A percentile compares a stretch with the other conserved stretches of the same genome.
These are phyloP conservation scores for Dione juno DNA, from an alignment of 2,888 invertebrate species.

Conservation along the genomic window DNA sequence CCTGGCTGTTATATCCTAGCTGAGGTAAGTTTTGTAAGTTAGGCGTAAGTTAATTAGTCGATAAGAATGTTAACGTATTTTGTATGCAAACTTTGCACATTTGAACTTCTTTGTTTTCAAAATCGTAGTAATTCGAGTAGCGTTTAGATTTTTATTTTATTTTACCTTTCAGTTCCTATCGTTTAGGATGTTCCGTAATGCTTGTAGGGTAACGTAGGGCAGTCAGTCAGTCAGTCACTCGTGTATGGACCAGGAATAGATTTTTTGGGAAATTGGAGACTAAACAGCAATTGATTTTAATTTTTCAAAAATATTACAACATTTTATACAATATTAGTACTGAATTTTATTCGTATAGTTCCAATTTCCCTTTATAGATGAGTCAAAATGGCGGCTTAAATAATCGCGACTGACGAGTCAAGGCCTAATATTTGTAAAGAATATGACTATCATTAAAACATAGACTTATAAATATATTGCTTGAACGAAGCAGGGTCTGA, in stretches of 20 bases:
- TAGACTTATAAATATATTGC: slow-evolving; percentile 66
- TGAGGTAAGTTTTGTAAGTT: slow-evolving; percentile 70
- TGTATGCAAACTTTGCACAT: slow-evolving; percentile 50
- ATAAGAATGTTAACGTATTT: slow-evolving; percentile 55
- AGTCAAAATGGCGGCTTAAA: slow-evolving; percentile 9
- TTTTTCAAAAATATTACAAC: not conserved
- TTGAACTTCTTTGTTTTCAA: slow-evolving; percentile 51
- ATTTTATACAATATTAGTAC: slow-evolving; percentile 8
- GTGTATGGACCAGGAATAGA: not conserved
- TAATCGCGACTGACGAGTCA: slow-evolving; percentile 3
- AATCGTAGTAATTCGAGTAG: slow-evolving; percentile 58
- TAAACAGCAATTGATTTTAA: not conserved
- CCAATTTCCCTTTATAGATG: not conserved
- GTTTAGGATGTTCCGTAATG: slow-evolving; percentile 76
- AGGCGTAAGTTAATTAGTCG: slow-evolving; percentile 70
- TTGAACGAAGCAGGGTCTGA: slow-evolving; percentile 82
- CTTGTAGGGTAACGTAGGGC: slow-evolving; percentile 63
- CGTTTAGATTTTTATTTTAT: slow-evolving; percentile 52
- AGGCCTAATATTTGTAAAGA: slow-evolving; percentile 49
- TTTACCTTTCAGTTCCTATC: slow-evolving; percentile 77
- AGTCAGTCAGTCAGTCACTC: slow-evolving; percentile 40
- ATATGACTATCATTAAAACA: slow-evolving; percentile 67
- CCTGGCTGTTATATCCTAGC: slow-evolving; percentile 64
- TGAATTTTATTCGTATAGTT: not conserved
- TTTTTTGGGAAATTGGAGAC: slow-evolving; percentile 12